phyloP scores from a whole-genome alignment of 2,797 vertebrate species.

The Sebastes kiyomatsui region DNA sequence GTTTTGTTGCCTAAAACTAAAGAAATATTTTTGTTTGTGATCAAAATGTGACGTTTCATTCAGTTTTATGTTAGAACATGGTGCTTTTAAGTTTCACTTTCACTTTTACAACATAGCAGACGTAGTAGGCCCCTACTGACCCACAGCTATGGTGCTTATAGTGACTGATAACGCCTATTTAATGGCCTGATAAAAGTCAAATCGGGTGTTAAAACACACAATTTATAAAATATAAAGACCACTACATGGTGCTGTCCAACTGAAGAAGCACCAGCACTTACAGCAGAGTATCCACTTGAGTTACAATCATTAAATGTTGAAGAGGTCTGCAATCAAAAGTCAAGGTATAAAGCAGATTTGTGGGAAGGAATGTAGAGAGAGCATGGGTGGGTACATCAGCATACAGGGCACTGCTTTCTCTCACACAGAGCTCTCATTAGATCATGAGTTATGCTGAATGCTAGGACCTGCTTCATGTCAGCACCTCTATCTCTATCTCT shows the following conservation, averaged over 20 bases:
- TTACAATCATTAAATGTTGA: conserved; percentile 4
- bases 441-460: conserved; percentile 73
- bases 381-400: conserved; percentile 18
- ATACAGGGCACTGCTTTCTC: conserved; percentile 50
- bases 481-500: conserved; percentile 56
- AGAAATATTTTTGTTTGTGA: no score
- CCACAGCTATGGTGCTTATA: no score
- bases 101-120: no score
- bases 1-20: no score
- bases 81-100: no score
- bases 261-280: background rate
- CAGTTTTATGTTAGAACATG: no score
- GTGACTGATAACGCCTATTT: no score
- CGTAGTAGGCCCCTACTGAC: no score
- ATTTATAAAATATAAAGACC: background rate
- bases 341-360: conserved; percentile 4
- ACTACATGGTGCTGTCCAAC: background rate
- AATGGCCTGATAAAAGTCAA: no score
- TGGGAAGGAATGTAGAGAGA: conserved; percentile 38
- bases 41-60: no score
- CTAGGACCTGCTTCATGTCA: conserved; percentile 74
- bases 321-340: conserved; percentile 8
- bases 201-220: background rate
- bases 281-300: background rate
- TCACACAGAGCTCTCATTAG: conserved; percentile 65